Percentiles rank a stretch among this genome's conserved stretches.
Evolutionary conservation across 2,113 vertebrate species (phyloP).

Genomic region (Vulpes ferrilata): DNA sequence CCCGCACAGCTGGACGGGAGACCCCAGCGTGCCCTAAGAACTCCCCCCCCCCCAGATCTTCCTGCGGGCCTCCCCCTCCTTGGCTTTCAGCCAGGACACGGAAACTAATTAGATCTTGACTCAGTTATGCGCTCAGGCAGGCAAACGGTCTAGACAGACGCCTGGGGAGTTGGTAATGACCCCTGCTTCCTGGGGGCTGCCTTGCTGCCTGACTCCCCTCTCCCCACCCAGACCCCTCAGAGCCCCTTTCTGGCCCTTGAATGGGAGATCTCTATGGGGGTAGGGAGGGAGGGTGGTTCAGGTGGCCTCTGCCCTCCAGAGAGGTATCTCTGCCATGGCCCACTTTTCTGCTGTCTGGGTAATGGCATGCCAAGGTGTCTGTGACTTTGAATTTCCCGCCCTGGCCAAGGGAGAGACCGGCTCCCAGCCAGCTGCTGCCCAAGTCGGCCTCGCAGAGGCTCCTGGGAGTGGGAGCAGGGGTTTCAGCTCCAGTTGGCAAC

Average conservation of each 20-base stretch:
- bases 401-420: neutral
- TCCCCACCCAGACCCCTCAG: fast-evolving
- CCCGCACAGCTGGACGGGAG: constrained; percentile 61
- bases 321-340: neutral
- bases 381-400: neutral
- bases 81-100: constrained; percentile 60
- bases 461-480: neutral
- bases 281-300: too few species aligned
- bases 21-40: constrained; percentile 53
- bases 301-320: neutral
- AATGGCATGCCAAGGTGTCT: neutral
- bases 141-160: neutral
- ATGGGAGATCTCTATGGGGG: neutral
- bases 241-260: neutral
- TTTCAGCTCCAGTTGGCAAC: neutral
- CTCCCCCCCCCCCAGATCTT: neutral
- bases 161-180: neutral
- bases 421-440: neutral
- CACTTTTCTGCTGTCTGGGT: neutral
- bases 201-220: neutral
- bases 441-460: too few species aligned
- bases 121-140: neutral
- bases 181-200: neutral
- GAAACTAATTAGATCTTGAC: constrained; percentile 56
- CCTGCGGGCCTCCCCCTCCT: neutral